phyloP scores from a whole-genome alignment of 2,797 vertebrate genomes.

The Danionella dracula region DNA sequence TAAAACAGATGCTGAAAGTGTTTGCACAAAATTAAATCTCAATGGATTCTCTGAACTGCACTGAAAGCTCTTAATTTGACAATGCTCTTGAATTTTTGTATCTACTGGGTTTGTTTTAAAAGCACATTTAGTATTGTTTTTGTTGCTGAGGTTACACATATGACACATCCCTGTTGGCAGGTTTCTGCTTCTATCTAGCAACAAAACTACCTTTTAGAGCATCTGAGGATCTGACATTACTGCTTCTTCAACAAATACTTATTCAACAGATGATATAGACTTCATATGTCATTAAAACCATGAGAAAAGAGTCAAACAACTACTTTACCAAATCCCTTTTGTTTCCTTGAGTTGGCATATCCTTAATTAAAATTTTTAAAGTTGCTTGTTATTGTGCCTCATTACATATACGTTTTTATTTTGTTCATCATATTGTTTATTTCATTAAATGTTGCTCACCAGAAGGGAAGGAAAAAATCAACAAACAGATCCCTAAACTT shows the following conservation, averaged over 20 bases:
- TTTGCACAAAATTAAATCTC: constrained; percentile 37
- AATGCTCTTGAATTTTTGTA: constrained; percentile 7
- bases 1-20: not conserved
- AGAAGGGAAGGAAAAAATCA: too few species aligned
- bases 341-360: too few species aligned
- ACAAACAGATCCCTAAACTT: too few species aligned
- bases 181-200: not conserved
- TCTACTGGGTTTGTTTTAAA: constrained; percentile 9
- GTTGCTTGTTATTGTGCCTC: not conserved
- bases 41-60: not conserved
- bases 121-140: constrained; percentile 20
- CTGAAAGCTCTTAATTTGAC: not conserved
- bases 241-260: not conserved
- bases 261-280: not conserved
- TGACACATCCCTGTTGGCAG: too few species aligned
- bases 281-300: not conserved
- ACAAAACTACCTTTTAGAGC: too few species aligned
- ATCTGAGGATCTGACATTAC: constrained; percentile 9
- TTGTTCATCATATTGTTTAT: not conserved
- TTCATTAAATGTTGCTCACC: not conserved
- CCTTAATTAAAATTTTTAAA: not conserved
- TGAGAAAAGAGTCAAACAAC: too few species aligned
- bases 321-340: too few species aligned
- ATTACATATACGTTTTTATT: not conserved
- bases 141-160: too few species aligned